These are phyloP conservation scores for Eupeodes corollae DNA, from an alignment of 1,140 invertebrate species.

Conservation along the genomic window DNA sequence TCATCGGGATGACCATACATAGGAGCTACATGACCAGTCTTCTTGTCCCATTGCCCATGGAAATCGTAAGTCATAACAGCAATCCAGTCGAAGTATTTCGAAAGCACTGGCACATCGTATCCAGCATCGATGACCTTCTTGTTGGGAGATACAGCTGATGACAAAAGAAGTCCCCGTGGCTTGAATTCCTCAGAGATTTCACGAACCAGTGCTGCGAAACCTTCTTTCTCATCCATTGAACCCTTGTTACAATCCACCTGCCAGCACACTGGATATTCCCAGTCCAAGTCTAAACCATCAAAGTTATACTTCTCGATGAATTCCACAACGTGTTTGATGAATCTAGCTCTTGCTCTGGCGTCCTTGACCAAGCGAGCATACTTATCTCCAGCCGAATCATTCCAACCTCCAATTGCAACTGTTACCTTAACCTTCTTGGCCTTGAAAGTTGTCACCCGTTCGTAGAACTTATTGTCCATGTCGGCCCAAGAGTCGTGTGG, in stretches of 20 bases:
- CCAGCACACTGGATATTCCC: conserved; percentile 89
- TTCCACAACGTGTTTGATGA: conserved; percentile 60
- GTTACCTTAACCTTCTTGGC: conserved; percentile 66
- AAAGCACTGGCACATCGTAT: conserved; percentile 62
- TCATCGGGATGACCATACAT: conserved; percentile 60
- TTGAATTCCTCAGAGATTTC: conserved; percentile 61
- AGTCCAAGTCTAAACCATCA: conserved; percentile 78
- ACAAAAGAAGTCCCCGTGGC: conserved; percentile 57
- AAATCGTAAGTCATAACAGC: conserved; percentile 80
- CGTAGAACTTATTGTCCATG: conserved; percentile 78
- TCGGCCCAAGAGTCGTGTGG: conserved; percentile 82
- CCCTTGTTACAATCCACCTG: conserved; percentile 71
- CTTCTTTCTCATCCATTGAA: conserved; percentile 59
- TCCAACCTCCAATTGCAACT: conserved; percentile 79
- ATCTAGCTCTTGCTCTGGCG: conserved; percentile 53
- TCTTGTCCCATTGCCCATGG: conserved; percentile 75
- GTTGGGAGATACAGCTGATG: conserved; percentile 71
- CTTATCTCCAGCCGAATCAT: conserved; percentile 75
- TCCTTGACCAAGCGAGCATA: conserved; percentile 74
- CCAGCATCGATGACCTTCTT: conserved; percentile 70
- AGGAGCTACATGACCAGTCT: conserved; percentile 73
- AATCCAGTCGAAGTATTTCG: conserved; percentile 66
- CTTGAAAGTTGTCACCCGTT: conserved; percentile 63
- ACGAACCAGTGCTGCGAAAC: conserved; percentile 55
- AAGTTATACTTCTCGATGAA: conserved; percentile 71